Conservation (phyloP, 2,888 invertebrate species). For the Scelioninae gen. 1 region DNA sequence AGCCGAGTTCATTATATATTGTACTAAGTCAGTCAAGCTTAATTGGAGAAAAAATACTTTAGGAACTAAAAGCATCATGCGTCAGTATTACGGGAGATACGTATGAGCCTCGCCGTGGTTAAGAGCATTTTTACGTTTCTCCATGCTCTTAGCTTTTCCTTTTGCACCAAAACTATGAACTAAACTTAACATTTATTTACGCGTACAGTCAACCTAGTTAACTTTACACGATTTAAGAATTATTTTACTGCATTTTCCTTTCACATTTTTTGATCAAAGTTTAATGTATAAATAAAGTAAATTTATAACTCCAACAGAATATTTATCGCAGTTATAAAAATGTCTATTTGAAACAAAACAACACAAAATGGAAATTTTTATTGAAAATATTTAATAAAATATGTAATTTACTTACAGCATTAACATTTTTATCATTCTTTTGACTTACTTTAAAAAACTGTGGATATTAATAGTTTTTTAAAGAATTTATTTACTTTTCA, state of each 20-base stretch:
- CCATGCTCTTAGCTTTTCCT: slow-evolving; percentile 51
- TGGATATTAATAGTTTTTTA: no score
- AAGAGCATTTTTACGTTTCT: slow-evolving; percentile 72
- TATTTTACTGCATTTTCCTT: slow-evolving; percentile 39
- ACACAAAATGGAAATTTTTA: no score
- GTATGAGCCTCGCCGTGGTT: slow-evolving; percentile 66
- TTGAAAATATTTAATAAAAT: no score
- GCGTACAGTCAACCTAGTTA: slow-evolving; percentile 46
- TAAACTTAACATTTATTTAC: slow-evolving; percentile 61
- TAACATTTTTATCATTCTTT: no score
- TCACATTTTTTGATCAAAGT: slow-evolving; percentile 1
- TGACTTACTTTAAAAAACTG: no score
- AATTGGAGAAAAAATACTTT: slow-evolving; percentile 67
- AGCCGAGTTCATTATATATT: slow-evolving; percentile 39
- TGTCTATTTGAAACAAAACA: no score
- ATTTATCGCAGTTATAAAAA: no score
- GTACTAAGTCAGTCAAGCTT: slow-evolving; percentile 62
- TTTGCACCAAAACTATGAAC: slow-evolving; percentile 46
- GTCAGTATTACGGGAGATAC: slow-evolving; percentile 61
- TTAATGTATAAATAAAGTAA: slow-evolving; percentile 9
- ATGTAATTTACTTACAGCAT: no score
- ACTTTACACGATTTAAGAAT: slow-evolving; percentile 46
- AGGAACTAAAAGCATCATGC: slow-evolving; percentile 66
- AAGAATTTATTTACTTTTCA: no score
- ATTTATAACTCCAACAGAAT: no score